phyloP scores from a whole-genome alignment of 2,888 invertebrate species.

The Mesopsocus fuscifrons region DNA sequence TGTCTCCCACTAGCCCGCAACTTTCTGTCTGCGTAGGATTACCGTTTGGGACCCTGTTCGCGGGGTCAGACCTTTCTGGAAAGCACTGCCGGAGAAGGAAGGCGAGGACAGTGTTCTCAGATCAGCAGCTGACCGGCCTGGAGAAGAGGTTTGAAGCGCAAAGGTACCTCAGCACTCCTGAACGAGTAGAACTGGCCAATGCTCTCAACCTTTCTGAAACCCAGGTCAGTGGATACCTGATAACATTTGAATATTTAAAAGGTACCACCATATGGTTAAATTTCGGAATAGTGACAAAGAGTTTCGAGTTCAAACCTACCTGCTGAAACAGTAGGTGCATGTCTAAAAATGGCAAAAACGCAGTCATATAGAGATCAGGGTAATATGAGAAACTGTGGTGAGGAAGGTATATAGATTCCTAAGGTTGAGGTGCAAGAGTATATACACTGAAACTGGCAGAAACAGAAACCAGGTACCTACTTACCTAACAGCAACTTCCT shows the following conservation, averaged over 20 bases:
- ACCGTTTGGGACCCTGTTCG: constrained; percentile 34
- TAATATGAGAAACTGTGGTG: too few relatives aligned
- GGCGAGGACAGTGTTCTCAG: constrained; percentile 75
- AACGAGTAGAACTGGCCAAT: constrained; percentile 83
- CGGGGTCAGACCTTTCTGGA: constrained; percentile 44
- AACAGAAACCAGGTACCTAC: too few relatives aligned
- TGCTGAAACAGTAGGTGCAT: background rate
- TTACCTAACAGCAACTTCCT: too few relatives aligned
- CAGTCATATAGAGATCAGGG: too few relatives aligned
- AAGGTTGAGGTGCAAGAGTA: too few relatives aligned
- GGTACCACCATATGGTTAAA: too few relatives aligned
- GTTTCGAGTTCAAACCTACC: background rate
- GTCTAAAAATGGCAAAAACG: background rate
- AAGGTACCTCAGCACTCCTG: constrained; percentile 88
- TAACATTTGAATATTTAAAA: too few relatives aligned
- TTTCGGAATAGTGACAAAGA: too few relatives aligned
- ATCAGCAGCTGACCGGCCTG: constrained; percentile 50
- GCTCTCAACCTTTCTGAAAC: constrained; percentile 89
- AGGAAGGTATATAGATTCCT: too few relatives aligned
- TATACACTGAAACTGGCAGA: too few relatives aligned
- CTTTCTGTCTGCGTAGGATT: too few relatives aligned
- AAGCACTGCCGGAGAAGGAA: constrained; percentile 91
- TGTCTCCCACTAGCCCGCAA: too few relatives aligned
- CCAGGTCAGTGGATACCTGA: constrained; percentile 29
- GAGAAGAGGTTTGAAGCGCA: constrained; percentile 92